phyloP scores from a whole-genome alignment of 2,113 vertebrate genomes.

The Urocynchramus pylzowi region DNA sequence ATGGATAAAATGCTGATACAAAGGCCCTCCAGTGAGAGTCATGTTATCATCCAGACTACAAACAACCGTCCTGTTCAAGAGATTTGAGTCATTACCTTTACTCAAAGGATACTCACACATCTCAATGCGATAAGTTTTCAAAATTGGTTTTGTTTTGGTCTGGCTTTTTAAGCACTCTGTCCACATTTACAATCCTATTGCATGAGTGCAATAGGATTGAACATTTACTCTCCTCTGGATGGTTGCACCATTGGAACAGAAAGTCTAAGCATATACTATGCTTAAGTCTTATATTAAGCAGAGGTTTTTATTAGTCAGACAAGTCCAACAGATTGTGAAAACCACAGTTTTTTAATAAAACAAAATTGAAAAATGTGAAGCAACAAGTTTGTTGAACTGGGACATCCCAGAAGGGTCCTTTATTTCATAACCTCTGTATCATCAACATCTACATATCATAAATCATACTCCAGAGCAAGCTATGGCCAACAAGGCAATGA shows the following conservation, averaged over 20 bases:
- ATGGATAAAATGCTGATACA: background rate
- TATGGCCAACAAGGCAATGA: background rate
- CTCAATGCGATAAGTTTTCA: accelerated
- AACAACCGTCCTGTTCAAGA: background rate
- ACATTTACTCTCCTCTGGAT: background rate
- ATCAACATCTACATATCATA: background rate
- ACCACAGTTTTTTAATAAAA: background rate
- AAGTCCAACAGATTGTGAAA: background rate
- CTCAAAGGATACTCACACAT: background rate
- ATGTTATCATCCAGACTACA: background rate
- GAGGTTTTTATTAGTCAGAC: background rate
- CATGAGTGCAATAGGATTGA: background rate
- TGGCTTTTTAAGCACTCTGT: background rate
- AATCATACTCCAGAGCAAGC: background rate
- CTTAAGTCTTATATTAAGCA: background rate
- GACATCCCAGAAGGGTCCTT: background rate
- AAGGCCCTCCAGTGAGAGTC: background rate
- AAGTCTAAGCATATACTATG: background rate
- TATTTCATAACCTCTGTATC: background rate
- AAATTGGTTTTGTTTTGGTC: background rate
- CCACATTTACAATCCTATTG: background rate
- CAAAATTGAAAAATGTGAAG: background rate
- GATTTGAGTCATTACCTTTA: background rate
- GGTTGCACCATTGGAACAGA: background rate
- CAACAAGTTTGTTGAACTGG: background rate